A percentile compares a stretch with the other conserved stretches of the same genome.
Evolutionary conservation across 2,888 invertebrate genomes (phyloP).

Genomic region (Steromphala cineraria): DNA sequence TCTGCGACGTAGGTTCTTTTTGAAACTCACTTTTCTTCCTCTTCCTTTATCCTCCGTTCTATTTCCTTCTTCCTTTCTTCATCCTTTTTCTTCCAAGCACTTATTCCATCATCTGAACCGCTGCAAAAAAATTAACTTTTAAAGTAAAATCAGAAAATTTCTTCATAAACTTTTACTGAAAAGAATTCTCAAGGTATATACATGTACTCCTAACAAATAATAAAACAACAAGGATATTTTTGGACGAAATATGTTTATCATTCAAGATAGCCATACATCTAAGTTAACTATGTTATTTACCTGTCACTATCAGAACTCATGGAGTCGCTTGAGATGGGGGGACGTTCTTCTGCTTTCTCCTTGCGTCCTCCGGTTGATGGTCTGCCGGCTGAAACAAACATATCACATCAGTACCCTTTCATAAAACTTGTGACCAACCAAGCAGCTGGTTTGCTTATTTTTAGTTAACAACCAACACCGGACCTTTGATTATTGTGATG

Average conservation of each 20-base stretch:
- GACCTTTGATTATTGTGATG: too few species aligned
- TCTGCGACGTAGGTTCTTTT: too few species aligned
- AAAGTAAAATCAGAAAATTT: too few species aligned
- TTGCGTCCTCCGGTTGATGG: constrained; percentile 34
- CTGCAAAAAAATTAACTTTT: constrained; percentile 26
- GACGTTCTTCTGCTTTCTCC: constrained; percentile 30
- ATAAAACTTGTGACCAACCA: too few species aligned
- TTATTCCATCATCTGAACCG: constrained; percentile 53
- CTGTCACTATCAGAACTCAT: constrained; percentile 58
- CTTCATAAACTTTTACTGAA: too few species aligned
- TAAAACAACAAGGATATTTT: too few species aligned
- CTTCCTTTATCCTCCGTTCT: constrained; percentile 59
- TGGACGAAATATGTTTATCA: too few species aligned
- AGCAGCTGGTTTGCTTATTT: too few species aligned
- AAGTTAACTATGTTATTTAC: constrained; percentile 23
- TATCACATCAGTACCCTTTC: not conserved
- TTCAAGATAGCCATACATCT: too few species aligned
- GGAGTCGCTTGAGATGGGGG: constrained; percentile 48
- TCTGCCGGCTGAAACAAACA: constrained; percentile 11
- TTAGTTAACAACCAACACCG: too few species aligned
- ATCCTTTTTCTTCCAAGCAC: constrained; percentile 69
- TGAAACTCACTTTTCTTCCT: constrained; percentile 56
- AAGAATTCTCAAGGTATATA: too few species aligned
- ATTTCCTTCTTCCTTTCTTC: constrained; percentile 63
- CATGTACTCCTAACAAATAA: too few species aligned